These are phyloP conservation scores for Numenius phaeopus DNA, from an alignment of 2,797 vertebrate species.

Conservation along the genomic window DNA sequence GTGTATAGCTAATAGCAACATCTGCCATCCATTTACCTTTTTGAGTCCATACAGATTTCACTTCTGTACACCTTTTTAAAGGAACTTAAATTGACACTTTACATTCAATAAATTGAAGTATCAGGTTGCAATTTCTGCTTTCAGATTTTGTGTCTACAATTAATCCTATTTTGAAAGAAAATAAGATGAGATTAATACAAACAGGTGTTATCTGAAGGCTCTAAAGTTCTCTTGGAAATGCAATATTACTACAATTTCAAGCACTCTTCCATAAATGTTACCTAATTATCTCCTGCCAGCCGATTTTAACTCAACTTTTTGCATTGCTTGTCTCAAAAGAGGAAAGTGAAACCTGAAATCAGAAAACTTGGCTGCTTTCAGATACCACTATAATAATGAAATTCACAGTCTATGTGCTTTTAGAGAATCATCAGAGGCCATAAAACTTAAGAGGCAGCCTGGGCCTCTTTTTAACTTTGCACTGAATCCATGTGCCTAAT, in stretches of 20 bases:
- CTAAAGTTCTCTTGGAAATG: conserved; percentile 62
- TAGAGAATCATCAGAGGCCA: neutral
- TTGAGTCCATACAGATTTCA: neutral
- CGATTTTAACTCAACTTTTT: neutral
- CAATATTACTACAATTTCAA: conserved; percentile 52
- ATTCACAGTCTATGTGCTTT: neutral
- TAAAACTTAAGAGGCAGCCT: neutral
- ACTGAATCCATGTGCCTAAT: neutral
- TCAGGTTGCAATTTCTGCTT: conserved; percentile 55
- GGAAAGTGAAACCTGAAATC: conserved; percentile 17
- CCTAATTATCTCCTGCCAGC: conserved; percentile 41
- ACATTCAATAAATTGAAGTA: neutral
- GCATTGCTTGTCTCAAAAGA: neutral
- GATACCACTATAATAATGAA: neutral
- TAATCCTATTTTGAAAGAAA: conserved; percentile 73
- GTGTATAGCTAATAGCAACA: neutral
- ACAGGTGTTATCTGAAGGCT: conserved; percentile 64
- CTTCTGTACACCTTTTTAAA: neutral
- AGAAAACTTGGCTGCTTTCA: conserved; percentile 11
- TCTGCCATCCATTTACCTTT: neutral
- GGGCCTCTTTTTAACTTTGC: neutral
- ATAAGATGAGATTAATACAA: conserved; percentile 59
- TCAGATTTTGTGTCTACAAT: conserved; percentile 65
- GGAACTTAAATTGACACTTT: conserved; percentile 2
- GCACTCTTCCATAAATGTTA: conserved; percentile 37